Base-by-base conservation (phyloP, 2,113 vertebrate genomes). In the Bostrychus sinensis region DNA sequence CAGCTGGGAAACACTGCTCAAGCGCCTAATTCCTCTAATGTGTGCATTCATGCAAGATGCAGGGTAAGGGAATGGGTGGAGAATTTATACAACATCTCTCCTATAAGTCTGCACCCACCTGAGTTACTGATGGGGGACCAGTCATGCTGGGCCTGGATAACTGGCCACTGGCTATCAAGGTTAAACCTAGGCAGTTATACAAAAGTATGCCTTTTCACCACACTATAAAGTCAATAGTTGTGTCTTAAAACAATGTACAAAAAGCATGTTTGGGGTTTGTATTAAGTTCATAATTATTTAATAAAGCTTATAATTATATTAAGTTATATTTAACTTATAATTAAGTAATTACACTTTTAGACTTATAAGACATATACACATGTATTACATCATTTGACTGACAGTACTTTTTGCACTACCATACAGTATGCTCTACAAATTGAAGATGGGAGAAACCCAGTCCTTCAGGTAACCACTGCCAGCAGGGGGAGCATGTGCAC, bases 21-120 rank as follows among this genome's bases (percentile, higher is more conserved):
- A 91, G 89, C 90, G 92, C 89, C 91, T 96, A 96, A 96, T 94
- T 92, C 91, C 93, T 93, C 92, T 96, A 94, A 95, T 91, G 87
- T 91, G 93, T 83, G 84, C 92, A 94, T 90, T 92, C 95, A 94
- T 94, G 93, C 89, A 74, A 87, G 41, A 42, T 6, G 63, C 91
- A 65, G 72, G 70, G 75, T 65, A 64, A 57, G 57, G 77, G 72
- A 5, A 63, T 54, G 38, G 62, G 76, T 43, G 42, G 55, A 56
- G 57, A 41, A 88, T 85, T 92, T 57, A 87, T 92, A 90, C 90
- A 89, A 91, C 91, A 89, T 89, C 89, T 71, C 36, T 65, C 56
- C 46, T 20, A 38, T 28, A 66, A 80, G 57, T 85, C 56, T 55
- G 37, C 62, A 68, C 62, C 43, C 17, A 50, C 72, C 72, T 86